Evolutionary conservation across 1,140 invertebrate species (phyloP), one percentile per base, ranked within the genome.

Genomic region (Tribolium madens): DNA sequence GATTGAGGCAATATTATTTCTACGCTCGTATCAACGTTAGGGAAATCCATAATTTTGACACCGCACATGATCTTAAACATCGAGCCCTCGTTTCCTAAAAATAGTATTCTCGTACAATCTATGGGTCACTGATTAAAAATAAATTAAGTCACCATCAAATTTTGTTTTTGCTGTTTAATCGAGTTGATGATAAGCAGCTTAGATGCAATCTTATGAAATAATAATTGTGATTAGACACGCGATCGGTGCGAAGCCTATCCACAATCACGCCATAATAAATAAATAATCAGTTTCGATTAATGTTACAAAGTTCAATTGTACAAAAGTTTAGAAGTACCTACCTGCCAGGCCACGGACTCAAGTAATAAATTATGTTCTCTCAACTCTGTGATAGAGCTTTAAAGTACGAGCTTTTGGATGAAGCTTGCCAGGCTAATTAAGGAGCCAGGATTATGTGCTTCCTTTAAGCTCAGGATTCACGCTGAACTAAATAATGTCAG

Each of bases 361-460:
- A 14, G 68, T 36, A 72, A 72, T 72, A 72, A 72, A 72, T 72
- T 72, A 53, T 50, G 70, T 72, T 72, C 42, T 72, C 70, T 53
- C 70, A 72, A 72, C 47, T 72, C 50, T 72, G 17, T 52, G 21
- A 72, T 50, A 72, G 70, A 64, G 57, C 57, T 72, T 72, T 72
- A 72, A 72, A 72, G 50, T 18, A 50, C 46, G n/a, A 53, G 70
- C 21, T 48, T 53, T 53, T 15, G 70, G 50, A 72, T 72, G 70
- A 72, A 72, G 46, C 46, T 72, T 46, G 70, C 70, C 50, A 50
- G 70, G 70, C 70, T 72, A 72, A 72, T 72, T 72, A 72, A 72
- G 70, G 70, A 64, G 70, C 42, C 70, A 50, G 70, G 70, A 72
- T 72, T 72, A 72, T 72, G 70, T 72, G 70, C 70, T 72, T 64